Conservation (phyloP, 2,797 vertebrate species). For the Botia kubotai region DNA sequence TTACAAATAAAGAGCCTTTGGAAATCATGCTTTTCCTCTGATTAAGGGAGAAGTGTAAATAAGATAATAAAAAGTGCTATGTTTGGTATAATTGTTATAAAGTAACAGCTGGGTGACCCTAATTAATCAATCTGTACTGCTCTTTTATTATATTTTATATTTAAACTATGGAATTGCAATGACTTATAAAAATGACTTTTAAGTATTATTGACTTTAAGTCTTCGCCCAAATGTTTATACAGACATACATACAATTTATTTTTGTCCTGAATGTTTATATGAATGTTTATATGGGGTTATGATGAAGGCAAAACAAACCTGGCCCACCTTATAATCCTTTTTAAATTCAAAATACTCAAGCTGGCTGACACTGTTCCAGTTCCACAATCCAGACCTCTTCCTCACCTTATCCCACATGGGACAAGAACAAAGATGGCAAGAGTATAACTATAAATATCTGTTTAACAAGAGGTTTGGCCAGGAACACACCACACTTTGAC, state of each 20-base stretch:
- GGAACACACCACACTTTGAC: no score
- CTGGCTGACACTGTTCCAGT: no score
- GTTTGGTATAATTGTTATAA: neutral
- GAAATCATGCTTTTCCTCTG: constrained; percentile 60
- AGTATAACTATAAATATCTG: no score
- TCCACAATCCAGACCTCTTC: no score
- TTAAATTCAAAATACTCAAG: no score
- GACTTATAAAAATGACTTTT: neutral
- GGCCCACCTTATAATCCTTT: neutral
- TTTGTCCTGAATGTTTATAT: neutral
- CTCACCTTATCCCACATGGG: neutral
- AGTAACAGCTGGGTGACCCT: neutral
- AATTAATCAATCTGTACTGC: neutral
- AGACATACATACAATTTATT: neutral
- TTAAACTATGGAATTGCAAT: neutral
- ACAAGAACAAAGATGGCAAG: no score
- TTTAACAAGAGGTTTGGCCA: no score
- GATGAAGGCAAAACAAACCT: neutral
- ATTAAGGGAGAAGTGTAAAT: constrained; percentile 59
- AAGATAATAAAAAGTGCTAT: neutral
- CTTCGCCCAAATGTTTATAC: neutral
- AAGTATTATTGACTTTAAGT: neutral
- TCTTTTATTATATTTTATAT: neutral
- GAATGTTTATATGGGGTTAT: neutral
- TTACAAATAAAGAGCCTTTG: constrained; percentile 58